Percentiles rank a stretch among this genome's conserved stretches.
Conservation (phyloP, 2,888 invertebrate species). For the Andrena haemorrhoa region DNA sequence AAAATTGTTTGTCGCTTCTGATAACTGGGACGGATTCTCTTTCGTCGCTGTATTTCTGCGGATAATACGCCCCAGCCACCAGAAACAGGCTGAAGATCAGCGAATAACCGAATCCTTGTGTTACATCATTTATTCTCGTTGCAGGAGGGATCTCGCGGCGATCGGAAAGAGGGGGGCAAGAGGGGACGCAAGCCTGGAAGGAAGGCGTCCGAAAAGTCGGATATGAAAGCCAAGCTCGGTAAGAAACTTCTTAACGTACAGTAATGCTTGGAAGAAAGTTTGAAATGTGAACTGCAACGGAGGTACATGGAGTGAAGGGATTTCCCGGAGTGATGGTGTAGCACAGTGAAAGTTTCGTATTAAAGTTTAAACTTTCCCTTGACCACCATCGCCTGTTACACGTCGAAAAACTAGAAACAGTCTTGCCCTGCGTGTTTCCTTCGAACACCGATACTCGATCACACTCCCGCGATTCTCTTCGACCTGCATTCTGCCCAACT, state of each 20-base stretch:
- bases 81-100: neutral
- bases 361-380: no score
- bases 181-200: slow-evolving; percentile 95
- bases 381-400: no score
- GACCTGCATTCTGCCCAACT: no score
- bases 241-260: slow-evolving; percentile 73
- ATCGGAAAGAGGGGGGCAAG: slow-evolving; percentile 93
- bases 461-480: no score
- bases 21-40: neutral
- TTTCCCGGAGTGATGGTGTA: no score
- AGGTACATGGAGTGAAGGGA: neutral
- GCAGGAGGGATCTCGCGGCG: slow-evolving; percentile 87
- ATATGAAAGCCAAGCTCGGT: slow-evolving; percentile 97
- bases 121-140: slow-evolving; percentile 65
- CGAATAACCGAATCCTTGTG: neutral
- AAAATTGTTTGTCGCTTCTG: neutral
- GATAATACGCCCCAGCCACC: neutral
- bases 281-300: neutral
- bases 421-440: no score
- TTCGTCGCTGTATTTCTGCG: no score
- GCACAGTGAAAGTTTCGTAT: no score
- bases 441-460: no score
- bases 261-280: neutral
- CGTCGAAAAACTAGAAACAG: no score
- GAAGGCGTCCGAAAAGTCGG: slow-evolving; percentile 95